phyloP scores from a whole-genome alignment of 2,888 invertebrate species.

The Magallana nippona region DNA sequence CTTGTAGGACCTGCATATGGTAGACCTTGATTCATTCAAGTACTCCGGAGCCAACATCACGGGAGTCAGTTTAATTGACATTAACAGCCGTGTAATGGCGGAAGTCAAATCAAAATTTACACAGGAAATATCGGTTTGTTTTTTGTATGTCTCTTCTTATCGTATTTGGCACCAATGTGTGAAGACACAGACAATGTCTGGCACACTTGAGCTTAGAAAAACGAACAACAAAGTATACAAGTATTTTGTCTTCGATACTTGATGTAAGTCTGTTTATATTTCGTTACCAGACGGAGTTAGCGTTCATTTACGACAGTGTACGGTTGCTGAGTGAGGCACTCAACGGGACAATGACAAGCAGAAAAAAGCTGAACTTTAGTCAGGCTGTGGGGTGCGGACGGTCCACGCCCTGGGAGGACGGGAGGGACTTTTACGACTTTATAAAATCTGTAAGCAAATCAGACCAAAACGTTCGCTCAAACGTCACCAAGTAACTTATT shows the following conservation, averaged over 20 bases:
- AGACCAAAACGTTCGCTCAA: no score
- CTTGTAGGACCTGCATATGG: conserved; percentile 78
- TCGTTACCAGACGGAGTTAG: conserved; percentile 90
- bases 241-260: background rate
- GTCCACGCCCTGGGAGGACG: conserved; percentile 93
- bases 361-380: conserved; percentile 59
- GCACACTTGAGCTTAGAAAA: no score
- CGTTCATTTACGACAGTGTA: conserved; percentile 97
- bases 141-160: background rate
- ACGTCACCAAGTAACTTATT: no score
- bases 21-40: conserved; percentile 84
- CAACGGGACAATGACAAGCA: conserved; percentile 83
- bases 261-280: background rate
- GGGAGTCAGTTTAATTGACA: conserved; percentile 87
- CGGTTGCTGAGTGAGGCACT: conserved; percentile 95
- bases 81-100: conserved; percentile 65
- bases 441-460: conserved; percentile 91
- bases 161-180: no score
- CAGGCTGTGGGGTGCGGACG: conserved; percentile 69
- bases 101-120: conserved; percentile 71
- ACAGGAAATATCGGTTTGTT: conserved; percentile 63
- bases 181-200: no score
- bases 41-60: conserved; percentile 97
- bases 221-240: background rate
- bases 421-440: conserved; percentile 95